These are phyloP conservation scores for Meloidogyne hapla DNA, from an alignment of 1,140 invertebrate species.

Conservation along the genomic window DNA sequence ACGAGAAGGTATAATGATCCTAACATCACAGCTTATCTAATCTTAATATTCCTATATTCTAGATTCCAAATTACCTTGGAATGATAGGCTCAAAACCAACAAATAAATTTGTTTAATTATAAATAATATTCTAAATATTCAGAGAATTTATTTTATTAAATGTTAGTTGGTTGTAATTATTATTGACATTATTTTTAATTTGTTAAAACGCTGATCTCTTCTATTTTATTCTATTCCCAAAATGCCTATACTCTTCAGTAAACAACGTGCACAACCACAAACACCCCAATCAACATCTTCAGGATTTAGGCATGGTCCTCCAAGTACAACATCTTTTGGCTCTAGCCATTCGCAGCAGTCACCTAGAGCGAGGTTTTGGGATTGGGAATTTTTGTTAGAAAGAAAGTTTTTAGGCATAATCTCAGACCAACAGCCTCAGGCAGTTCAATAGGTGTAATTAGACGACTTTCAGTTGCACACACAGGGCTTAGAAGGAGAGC, in stretches of 20 bases:
- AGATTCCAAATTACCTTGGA: no score
- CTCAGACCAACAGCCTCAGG: neutral
- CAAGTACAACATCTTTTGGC: slow-evolving; percentile 3
- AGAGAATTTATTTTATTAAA: no score
- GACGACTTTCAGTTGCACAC: neutral
- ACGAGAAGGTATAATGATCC: no score
- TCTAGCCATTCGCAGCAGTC: neutral
- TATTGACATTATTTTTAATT: neutral
- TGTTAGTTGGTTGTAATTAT: neutral
- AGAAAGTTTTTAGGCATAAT: neutral
- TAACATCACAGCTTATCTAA: no score
- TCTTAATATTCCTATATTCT: no score
- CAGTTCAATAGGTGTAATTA: neutral
- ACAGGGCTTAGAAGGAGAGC: neutral
- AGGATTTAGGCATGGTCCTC: neutral
- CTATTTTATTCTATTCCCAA: neutral
- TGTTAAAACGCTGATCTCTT: neutral
- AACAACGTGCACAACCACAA: slow-evolving; percentile 2
- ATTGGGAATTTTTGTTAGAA: neutral
- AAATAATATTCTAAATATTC: no score
- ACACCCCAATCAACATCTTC: neutral
- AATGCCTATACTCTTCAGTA: neutral
- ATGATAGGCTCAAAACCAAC: no score
- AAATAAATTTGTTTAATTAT: no score
- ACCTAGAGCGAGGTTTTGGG: neutral